A percentile compares a stretch with the other conserved stretches of the same genome.
Conservation (phyloP, 2,888 invertebrate species). For the Cybosia mesomella region DNA sequence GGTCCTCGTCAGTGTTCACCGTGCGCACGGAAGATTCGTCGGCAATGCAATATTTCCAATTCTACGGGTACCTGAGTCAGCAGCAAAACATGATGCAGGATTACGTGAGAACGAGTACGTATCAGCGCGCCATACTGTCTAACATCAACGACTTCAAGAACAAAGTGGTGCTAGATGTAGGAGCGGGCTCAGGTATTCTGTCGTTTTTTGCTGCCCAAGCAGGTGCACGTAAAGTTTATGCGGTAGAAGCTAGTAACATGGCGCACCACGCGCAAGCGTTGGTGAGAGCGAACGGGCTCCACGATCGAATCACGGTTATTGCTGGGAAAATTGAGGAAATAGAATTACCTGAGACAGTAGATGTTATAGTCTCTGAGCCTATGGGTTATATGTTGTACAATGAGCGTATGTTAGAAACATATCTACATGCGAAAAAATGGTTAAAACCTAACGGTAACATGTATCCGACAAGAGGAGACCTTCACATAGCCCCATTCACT, state of each 20-base stretch:
- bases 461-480: constrained; percentile 98
- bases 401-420: constrained; percentile 99
- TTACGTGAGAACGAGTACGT: constrained; percentile 98
- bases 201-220: constrained; percentile 99
- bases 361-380: constrained; percentile 99
- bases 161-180: constrained; percentile 98
- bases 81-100: constrained; percentile 99
- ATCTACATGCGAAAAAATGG: constrained; percentile 99
- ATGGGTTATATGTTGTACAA: constrained; percentile 99
- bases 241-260: constrained; percentile 99
- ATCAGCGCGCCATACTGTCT: constrained; percentile 98
- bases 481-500: constrained; percentile 98
- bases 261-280: constrained; percentile 97
- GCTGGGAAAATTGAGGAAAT: constrained; percentile 99
- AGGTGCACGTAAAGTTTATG: constrained; percentile 98
- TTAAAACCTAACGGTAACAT: constrained; percentile 96
- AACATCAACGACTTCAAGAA: constrained; percentile 97
- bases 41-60: constrained; percentile 99
- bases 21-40: constrained; percentile 99
- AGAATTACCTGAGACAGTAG: constrained; percentile 97
- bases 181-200: constrained; percentile 99
- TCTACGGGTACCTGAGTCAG: constrained; percentile 99
- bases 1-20: constrained; percentile 94
- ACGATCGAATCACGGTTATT: constrained; percentile 95
- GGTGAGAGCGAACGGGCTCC: constrained; percentile 95